Evolutionary conservation across 2,888 invertebrate species (phyloP), one percentile per base, ranked within the genome.

Genomic region (Agriopis aurantiaria): DNA sequence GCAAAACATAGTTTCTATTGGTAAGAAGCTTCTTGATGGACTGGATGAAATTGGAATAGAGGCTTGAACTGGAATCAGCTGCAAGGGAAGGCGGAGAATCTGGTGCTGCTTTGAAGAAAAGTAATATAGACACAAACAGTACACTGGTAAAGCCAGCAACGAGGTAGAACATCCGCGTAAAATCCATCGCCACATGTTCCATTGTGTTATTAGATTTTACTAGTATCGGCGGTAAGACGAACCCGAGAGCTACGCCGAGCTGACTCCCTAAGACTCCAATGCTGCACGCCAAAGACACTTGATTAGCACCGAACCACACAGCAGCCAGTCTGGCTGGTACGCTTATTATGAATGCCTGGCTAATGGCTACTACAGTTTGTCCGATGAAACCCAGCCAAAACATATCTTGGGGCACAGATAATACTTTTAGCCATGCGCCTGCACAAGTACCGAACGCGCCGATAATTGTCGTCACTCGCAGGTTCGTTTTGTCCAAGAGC

Each of bases 251-350:
- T 65, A 98, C 96, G 41, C 99, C 99, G 43, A 99, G 95, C 97
- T 99, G 99, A 93, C 99, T 99, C 23, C 99, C 99, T 89, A 99
- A 99, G 11, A 99, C 99, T 8, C 99, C 99, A 76, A 99, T 96
- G 83, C 99, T 98, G 92, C 99, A 99, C 0, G 99, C 99, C 0
- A 98, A 98, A 12, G 99, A 99, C 5, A 99, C 99, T 93, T 99
- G 98, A 82, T 98, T 96, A 0, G 98, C 97, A 0, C 99, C 99
- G 88, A 99, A 99, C 99, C 99, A 99, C 52, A 99, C 98, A 0
- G 99, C 99, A 0, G 99, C 99, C 76, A 99, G 91, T 63, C 97
- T 93, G 0, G 99, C 98, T 0, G 99, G 99, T 61, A 99, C 96
- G 73, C 98, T 98, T 61, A 99, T 95, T 71, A 99, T 97, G 92